phyloP scores from a whole-genome alignment of 1,140 invertebrate species.

The Eriosoma lanigerum region DNA sequence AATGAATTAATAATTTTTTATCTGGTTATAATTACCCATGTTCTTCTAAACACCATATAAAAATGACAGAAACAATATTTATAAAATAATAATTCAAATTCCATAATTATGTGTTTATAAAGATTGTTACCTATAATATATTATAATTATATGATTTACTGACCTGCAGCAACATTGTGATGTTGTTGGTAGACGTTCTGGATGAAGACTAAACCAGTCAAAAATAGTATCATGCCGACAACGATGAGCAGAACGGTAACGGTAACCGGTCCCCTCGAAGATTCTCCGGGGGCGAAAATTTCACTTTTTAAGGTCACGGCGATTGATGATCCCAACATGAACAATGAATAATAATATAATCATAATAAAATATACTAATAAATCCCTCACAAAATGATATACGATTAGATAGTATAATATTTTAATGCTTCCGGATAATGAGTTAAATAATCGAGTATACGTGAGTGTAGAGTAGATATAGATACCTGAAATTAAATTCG shows the following conservation, averaged over 20 bases:
- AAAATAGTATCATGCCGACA: background rate
- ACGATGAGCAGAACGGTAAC: conserved; percentile 19
- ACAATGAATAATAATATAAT: background rate
- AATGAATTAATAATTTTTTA: too few species aligned
- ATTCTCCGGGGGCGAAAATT: conserved; percentile 43
- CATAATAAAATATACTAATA: too few species aligned
- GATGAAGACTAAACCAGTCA: background rate
- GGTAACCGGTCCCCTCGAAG: conserved; percentile 25
- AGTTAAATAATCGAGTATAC: background rate
- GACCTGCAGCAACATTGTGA: conserved; percentile 25
- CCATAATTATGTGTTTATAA: too few species aligned
- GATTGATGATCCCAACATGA: conserved; percentile 30
- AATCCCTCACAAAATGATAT: conserved; percentile 22
- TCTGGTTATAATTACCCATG: too few species aligned
- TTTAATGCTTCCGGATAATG: conserved; percentile 5
- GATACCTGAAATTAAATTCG: background rate
- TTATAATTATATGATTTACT: background rate
- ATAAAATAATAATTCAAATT: too few species aligned
- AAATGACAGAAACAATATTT: too few species aligned
- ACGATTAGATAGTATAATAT: conserved; percentile 12
- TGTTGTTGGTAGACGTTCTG: conserved; percentile 34
- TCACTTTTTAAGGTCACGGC: conserved; percentile 46
- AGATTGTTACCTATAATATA: background rate
- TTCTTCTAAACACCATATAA: too few species aligned
- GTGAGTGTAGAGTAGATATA: background rate